phyloP scores from a whole-genome alignment of 2,888 invertebrate species.

The Agrotis ipsilon region DNA sequence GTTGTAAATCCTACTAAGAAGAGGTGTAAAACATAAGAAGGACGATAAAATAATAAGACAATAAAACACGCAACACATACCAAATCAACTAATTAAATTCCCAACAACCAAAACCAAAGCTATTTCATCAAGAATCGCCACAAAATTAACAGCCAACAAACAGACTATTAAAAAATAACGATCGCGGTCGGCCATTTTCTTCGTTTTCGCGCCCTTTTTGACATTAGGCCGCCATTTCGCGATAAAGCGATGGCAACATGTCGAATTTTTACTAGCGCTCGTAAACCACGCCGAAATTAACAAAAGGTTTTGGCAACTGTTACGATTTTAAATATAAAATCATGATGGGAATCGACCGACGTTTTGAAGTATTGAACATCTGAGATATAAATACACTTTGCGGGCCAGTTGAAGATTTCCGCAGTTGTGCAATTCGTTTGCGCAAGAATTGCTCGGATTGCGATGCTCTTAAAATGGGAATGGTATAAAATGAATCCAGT shows the following conservation, averaged over 20 bases:
- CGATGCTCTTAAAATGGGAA: conserved; percentile 38
- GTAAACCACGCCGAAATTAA: conserved; percentile 88
- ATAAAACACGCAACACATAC: not conserved
- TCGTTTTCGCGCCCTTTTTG: conserved; percentile 80
- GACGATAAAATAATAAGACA: too few relatives aligned
- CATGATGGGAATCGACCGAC: conserved; percentile 78
- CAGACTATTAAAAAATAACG: conserved; percentile 77
- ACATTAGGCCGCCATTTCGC: conserved; percentile 78
- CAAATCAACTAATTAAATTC: conserved; percentile 34
- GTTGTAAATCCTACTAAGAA: too few relatives aligned
- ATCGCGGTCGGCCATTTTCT: conserved; percentile 69
- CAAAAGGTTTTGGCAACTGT: conserved; percentile 87
- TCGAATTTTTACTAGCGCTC: conserved; percentile 80
- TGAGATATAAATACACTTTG: conserved; percentile 57
- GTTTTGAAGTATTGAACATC: conserved; percentile 58
- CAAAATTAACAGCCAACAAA: conserved; percentile 73
- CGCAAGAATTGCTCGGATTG: conserved; percentile 10
- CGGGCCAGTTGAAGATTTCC: conserved; percentile 37
- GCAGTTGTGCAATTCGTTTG: conserved; percentile 43
- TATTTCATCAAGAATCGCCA: conserved; percentile 59
- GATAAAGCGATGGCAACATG: conserved; percentile 80
- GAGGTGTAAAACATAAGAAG: too few relatives aligned
- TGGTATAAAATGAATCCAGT: conserved; percentile 35
- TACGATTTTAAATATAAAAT: conserved; percentile 84
- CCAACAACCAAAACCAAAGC: conserved; percentile 22